Base-by-base conservation (phyloP, 2,113 vertebrate species). In the Ctenomys sociabilis region DNA sequence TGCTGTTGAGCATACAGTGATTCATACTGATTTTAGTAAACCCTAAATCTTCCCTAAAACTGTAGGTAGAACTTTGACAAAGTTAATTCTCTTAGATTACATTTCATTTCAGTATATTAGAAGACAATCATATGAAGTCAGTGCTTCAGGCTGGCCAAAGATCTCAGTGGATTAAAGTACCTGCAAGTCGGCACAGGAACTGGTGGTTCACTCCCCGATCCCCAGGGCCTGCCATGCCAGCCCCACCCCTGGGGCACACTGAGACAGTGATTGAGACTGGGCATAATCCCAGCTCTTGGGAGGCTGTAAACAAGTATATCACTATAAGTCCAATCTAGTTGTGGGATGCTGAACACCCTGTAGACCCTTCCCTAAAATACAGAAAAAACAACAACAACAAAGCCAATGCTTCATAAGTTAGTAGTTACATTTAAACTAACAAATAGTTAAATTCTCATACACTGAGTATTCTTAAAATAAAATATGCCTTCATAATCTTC, bases 391-490 rank as follows among this genome's bases (percentile, higher is more conserved):
- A 49, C 9, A 49, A 10, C 9, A 49, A 49, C 49, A 49, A 16
- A 95, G 75, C 87, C 49, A 87, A 85, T 64, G 32, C 40, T 94
- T 95, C 40, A 37, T 87, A 95, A 93, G 43, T 72, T 8, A 92
- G 12, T 78, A 75, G 59, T n/a, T 22, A 86, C 63, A 49, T 43
- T 75, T 86, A 83, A 90, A 66, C n/a, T 94, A 96, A 85, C 22
- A 70, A 78, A 22, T 85, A 92, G 72, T 88, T 81, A 72, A 82
- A 89, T 96, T 89, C 35, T 97, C 49, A 94, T n/a, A 66, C n/a
- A 93, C 43, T 88, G 45, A 93, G 52, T 64, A 68, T 4, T 87
- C 80, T 92, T 84, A 80, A 93, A 94, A 77, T 94, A 92, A 63
- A 78, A 61, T 6, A 57, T 4, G 45, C 8, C 32, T 73, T 88